These are phyloP conservation scores for Hesperia comma DNA, from an alignment of 2,888 invertebrate species.

Conservation along the genomic window DNA sequence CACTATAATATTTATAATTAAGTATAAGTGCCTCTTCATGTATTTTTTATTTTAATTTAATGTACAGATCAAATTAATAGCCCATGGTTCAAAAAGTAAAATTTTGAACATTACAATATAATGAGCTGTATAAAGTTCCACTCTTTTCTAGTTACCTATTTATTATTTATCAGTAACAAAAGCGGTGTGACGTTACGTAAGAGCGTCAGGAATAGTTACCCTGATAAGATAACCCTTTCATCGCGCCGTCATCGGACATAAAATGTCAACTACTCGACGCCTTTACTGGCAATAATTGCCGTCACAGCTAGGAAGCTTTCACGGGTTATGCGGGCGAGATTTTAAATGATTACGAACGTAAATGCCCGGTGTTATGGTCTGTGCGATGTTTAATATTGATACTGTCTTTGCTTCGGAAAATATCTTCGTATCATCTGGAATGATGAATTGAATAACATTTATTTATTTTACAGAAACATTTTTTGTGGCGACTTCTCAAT, in stretches of 20 bases:
- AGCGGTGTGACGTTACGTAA: conserved; percentile 10
- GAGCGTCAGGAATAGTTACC: conserved; percentile 19
- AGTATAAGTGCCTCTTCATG: too few relatives aligned
- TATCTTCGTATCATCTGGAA: too few relatives aligned
- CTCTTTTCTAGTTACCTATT: conserved; percentile 1
- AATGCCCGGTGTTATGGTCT: neutral
- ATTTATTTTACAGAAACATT: too few relatives aligned
- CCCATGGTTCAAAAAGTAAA: too few relatives aligned
- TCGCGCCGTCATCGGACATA: conserved; percentile 20
- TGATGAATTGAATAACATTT: too few relatives aligned
- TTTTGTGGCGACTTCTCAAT: too few relatives aligned
- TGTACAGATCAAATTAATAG: neutral
- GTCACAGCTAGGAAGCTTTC: neutral
- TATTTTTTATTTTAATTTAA: too few relatives aligned
- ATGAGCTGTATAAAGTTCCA: neutral
- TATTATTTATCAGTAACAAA: conserved; percentile 7
- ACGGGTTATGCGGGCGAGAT: neutral
- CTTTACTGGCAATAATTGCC: conserved; percentile 11
- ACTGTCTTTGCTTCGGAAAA: too few relatives aligned
- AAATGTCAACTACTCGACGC: conserved; percentile 11
- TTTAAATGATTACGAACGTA: neutral
- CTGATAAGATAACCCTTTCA: conserved; percentile 35
- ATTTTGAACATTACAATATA: neutral
- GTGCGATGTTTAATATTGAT: too few relatives aligned
- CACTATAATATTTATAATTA: too few relatives aligned